Conservation (phyloP, 2,888 invertebrate species). For the Coenonympha arcania region DNA sequence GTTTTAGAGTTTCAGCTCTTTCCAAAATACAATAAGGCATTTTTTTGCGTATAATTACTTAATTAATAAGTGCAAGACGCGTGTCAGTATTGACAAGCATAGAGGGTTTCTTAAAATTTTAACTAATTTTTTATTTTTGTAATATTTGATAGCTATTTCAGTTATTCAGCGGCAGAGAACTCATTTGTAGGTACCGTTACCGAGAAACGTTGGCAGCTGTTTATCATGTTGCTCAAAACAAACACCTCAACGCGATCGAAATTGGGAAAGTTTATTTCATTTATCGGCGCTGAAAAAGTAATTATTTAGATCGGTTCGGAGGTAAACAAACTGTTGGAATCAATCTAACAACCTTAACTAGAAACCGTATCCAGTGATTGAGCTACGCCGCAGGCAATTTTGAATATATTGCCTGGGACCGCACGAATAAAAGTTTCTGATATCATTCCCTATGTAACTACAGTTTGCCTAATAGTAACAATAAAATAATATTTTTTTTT, state of each 20-base stretch:
- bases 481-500: not conserved
- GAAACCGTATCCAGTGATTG: conserved; percentile 21
- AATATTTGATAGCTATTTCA: too few relatives aligned
- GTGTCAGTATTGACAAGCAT: too few relatives aligned
- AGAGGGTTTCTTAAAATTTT: too few relatives aligned
- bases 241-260: not conserved
- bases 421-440: conserved; percentile 1
- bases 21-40: too few relatives aligned
- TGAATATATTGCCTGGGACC: conserved; percentile 13
- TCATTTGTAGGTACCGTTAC: not conserved
- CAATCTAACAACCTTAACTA: conserved; percentile 19
- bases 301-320: not conserved
- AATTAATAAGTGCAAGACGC: too few relatives aligned
- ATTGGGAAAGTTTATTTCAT: not conserved
- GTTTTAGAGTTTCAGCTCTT: too few relatives aligned
- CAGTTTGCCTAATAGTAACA: not conserved
- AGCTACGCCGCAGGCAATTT: conserved; percentile 19
- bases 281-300: not conserved
- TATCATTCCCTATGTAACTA: not conserved
- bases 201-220: not conserved
- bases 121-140: too few relatives aligned
- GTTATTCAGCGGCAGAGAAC: not conserved
- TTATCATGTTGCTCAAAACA: not conserved
- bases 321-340: conserved; percentile 7
- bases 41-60: too few relatives aligned